phyloP scores from a whole-genome alignment of 30 jellyfish, hydroid and myxozoan genomes.

The Pelagia noctiluca region DNA sequence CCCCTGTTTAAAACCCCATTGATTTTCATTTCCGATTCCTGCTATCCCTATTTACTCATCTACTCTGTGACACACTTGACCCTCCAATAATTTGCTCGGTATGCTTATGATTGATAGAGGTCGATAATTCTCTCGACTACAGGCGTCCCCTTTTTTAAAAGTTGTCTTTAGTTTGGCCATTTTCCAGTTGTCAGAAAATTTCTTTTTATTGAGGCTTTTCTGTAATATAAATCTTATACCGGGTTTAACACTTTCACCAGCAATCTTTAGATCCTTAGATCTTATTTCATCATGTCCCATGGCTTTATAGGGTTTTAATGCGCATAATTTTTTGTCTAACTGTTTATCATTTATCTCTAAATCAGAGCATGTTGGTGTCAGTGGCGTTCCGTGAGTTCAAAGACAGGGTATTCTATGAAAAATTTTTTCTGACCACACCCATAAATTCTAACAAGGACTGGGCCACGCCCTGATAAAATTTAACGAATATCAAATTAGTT shows the following conservation, averaged over 20 bases:
- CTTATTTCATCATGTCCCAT: slow-evolving; percentile 13
- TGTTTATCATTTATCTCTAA: slow-evolving; percentile 10
- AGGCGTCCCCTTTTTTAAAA: slow-evolving; percentile 51
- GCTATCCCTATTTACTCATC: no score
- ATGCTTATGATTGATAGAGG: slow-evolving; percentile 39
- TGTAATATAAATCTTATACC: slow-evolving; percentile 8
- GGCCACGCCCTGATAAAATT: no score
- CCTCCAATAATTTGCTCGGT: slow-evolving; percentile 52
- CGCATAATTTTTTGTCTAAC: slow-evolving; percentile 21
- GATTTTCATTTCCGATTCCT: no score
- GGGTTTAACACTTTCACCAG: slow-evolving; percentile 30
- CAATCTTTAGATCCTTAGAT: slow-evolving; percentile 22
- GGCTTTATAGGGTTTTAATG: slow-evolving; percentile 14
- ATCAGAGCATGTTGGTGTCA: slow-evolving; percentile 34
- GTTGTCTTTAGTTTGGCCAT: slow-evolving; percentile 28
- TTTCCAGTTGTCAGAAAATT: no score
- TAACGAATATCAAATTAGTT: no score
- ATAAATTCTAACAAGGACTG: no score
- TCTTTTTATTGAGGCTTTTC: slow-evolving; percentile 32
- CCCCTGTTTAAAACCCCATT: no score
- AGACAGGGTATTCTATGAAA: no score
- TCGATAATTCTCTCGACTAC: slow-evolving; percentile 55
- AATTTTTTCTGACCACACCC: no score
- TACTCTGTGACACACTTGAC: slow-evolving; percentile 35
- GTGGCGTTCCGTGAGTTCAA: no score